A percentile compares a stretch with the other conserved stretches of the same genome.
Evolutionary conservation across 2,797 vertebrate genomes (phyloP).

Genomic region (Picus viridis): DNA sequence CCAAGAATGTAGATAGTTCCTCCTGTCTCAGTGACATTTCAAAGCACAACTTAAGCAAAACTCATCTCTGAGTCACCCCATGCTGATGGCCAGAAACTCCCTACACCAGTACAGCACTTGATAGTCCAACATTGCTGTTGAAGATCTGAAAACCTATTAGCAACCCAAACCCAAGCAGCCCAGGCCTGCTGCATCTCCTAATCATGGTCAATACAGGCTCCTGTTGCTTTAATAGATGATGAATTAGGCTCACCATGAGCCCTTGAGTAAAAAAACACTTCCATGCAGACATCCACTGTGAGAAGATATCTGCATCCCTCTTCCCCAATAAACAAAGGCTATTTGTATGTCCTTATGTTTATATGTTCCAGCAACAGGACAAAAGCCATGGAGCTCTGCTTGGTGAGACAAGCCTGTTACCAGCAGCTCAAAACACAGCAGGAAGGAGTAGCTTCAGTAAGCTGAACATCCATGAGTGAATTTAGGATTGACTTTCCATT

Average conservation of each 20-base stretch:
- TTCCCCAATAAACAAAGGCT: neutral
- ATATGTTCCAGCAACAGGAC: accelerated
- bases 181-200: neutral
- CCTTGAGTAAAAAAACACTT: neutral
- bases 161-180: neutral
- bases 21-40: neutral
- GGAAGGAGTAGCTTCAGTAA: neutral
- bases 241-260: neutral
- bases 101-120: neutral
- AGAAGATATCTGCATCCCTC: neutral
- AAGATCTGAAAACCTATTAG: neutral
- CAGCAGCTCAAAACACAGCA: neutral
- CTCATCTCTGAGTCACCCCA: neutral
- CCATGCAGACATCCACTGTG: neutral
- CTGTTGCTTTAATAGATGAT: neutral
- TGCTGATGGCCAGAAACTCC: neutral
- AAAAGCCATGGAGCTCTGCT: neutral
- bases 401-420: neutral
- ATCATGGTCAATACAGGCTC: neutral
- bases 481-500: neutral
- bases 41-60: neutral
- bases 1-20: neutral
- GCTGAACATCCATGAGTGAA: neutral
- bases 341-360: neutral
- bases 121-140: neutral